These are phyloP conservation scores for Leucopternis melanops DNA, from an alignment of 2,113 vertebrate genomes.

Conservation along the genomic window DNA sequence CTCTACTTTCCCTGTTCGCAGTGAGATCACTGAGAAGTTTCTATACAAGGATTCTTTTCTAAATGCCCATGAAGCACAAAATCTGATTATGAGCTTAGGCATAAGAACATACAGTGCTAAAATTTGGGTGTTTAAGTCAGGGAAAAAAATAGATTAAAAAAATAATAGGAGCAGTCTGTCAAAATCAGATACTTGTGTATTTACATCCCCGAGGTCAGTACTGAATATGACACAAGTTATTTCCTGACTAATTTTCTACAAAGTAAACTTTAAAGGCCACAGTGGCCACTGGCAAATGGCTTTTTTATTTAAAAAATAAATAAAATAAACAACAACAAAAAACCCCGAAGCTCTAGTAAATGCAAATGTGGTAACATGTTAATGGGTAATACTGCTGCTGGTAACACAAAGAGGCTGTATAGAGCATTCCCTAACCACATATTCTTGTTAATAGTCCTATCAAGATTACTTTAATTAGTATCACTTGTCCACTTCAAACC, in stretches of 20 bases:
- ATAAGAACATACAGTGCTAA: not conserved
- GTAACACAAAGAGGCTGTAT: not conserved
- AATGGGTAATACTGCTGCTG: not conserved
- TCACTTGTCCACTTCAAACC: not conserved
- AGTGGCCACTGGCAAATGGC: not conserved
- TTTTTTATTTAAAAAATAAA: not conserved
- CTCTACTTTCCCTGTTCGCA: not conserved
- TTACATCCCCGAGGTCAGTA: not conserved
- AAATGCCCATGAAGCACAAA: not conserved
- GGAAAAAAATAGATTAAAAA: not conserved
- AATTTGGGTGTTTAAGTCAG: not conserved
- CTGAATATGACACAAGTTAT: not conserved
- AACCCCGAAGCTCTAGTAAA: not conserved
- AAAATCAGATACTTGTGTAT: not conserved
- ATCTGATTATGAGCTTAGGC: not conserved
- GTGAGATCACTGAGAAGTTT: not conserved
- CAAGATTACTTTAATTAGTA: conserved; percentile 9
- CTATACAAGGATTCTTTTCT: not conserved
- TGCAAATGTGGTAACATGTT: not conserved
- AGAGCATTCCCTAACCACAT: not conserved
- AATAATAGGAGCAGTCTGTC: not conserved
- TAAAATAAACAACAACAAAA: not conserved
- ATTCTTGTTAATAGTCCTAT: not conserved
- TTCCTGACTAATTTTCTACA: conserved; percentile 39
- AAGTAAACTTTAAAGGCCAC: conserved; percentile 2